Conservation (phyloP, 92 coral and sea anemone species). For the Epizoanthus rinbou region DNA sequence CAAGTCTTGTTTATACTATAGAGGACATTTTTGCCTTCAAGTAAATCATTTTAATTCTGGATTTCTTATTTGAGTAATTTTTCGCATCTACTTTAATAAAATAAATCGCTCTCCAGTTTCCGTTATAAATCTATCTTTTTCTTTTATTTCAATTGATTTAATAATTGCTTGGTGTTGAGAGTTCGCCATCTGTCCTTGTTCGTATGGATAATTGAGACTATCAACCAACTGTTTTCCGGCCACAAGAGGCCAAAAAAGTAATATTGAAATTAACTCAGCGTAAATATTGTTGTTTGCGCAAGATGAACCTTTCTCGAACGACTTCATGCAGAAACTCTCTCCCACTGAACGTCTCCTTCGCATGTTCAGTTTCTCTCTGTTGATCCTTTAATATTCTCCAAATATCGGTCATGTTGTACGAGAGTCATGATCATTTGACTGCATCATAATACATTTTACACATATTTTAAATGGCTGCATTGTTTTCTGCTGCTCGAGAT, state of each 20-base stretch:
- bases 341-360: slow-evolving; percentile 33
- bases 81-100: slow-evolving; percentile 2
- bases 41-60: slow-evolving; percentile 52
- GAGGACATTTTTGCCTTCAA: slow-evolving; percentile 50
- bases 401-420: no score
- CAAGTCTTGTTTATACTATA: slow-evolving; percentile 46
- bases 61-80: slow-evolving; percentile 25
- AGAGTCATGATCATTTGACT: no score
- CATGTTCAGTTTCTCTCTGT: background rate
- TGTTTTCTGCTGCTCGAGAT: no score
- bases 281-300: no score
- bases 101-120: slow-evolving; percentile 28
- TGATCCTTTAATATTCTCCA: slow-evolving; percentile 25
- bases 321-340: slow-evolving; percentile 5
- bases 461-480: no score
- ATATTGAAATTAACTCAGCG: background rate
- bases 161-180: slow-evolving; percentile 29
- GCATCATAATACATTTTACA: no score
- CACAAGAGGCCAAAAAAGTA: slow-evolving; percentile 32
- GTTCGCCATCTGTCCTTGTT: slow-evolving; percentile 35
- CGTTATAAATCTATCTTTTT: background rate
- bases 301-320: slow-evolving; percentile 1
- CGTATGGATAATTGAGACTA: slow-evolving; percentile 10
- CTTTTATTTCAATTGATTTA: slow-evolving; percentile 15
- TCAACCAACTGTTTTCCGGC: slow-evolving; percentile 16